phyloP scores from a whole-genome alignment of 2,797 vertebrate genomes.

The Argentina silus region DNA sequence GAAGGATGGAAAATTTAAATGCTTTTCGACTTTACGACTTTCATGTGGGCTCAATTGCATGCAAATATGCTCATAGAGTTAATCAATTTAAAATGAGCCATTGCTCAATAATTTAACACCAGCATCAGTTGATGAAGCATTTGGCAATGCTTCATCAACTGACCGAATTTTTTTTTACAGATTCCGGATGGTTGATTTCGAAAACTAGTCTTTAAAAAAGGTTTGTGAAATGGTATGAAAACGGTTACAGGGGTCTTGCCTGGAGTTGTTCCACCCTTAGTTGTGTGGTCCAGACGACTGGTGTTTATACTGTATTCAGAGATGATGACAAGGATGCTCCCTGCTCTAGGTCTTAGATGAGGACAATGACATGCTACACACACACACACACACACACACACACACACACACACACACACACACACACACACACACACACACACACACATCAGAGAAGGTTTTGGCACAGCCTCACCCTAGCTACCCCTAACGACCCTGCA shows the following conservation, averaged over 20 bases:
- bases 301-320: conserved; percentile 63
- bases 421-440: conserved; percentile 19
- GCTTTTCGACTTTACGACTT: conserved; percentile 30
- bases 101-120: conserved; percentile 26
- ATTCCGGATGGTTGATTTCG: background rate
- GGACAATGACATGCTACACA: conserved; percentile 67
- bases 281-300: conserved; percentile 67
- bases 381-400: conserved; percentile 19
- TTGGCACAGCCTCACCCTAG: conserved; percentile 51
- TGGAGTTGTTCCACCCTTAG: conserved; percentile 66
- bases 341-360: conserved; percentile 65
- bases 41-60: conserved; percentile 26
- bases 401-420: conserved; percentile 49
- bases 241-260: conserved; percentile 36
- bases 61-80: conserved; percentile 17
- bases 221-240: conserved; percentile 37
- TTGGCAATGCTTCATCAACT: conserved; percentile 12
- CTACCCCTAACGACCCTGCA: conserved; percentile 68
- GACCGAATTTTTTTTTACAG: conserved; percentile 7
- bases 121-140: conserved; percentile 15
- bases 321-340: conserved; percentile 59
- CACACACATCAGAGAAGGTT: conserved; percentile 71
- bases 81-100: conserved; percentile 14
- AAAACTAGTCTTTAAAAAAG: background rate
- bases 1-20: conserved; percentile 26